Base-by-base conservation (phyloP, 2,888 invertebrate genomes). In the Uropetala carovei region DNA sequence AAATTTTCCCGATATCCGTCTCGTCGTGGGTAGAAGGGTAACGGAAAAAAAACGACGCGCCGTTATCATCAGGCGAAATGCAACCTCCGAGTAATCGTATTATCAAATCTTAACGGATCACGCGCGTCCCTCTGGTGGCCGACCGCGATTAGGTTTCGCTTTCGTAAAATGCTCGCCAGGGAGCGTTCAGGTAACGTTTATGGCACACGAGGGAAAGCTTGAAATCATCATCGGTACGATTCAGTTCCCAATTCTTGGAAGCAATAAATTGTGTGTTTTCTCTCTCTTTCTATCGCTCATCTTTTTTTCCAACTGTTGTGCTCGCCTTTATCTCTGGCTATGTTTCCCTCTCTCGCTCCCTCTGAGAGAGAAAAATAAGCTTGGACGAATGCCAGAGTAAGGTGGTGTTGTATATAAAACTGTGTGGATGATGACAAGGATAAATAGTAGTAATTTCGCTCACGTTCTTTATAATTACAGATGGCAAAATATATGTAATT, bases 141-240 rank as follows among this genome's bases (percentile, higher is more conserved):
- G 27, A 22, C 22, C 75, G 75, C 75, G 75, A 75, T 75, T 75
- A 75, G 22, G 75, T 75, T 75, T 75, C 75, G 75, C 27, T 75
- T 75, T 75, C 27, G 75, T 22, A 75, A 75, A 75, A 75, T 75
- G 75, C 75, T 27, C 75, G 14, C 75, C 22, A 75, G 75, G 75
- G 75, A 75, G 27, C 0, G 22, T 27, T 22, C 22, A 75, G 27
- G 75, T 75, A 75, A 75, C 27, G 22, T 75, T 75, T 75, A 75
- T 27, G 75, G 27, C 11, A 13, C 75, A 22, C 75, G 9, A 22
- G 75, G 27, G 27, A 27, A 75, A 75, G 27, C 22, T 27, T 75
- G 75, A 75, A 75, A 75, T 75, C 75, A 75, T 75, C 22, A 27
- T 75, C 27, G 75, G 75, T 27, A 75, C 27, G 9, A 22, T 27